phyloP scores from a whole-genome alignment of 30 jellyfish, hydroid and myxozoan species.

The Nemopilema nomurai region DNA sequence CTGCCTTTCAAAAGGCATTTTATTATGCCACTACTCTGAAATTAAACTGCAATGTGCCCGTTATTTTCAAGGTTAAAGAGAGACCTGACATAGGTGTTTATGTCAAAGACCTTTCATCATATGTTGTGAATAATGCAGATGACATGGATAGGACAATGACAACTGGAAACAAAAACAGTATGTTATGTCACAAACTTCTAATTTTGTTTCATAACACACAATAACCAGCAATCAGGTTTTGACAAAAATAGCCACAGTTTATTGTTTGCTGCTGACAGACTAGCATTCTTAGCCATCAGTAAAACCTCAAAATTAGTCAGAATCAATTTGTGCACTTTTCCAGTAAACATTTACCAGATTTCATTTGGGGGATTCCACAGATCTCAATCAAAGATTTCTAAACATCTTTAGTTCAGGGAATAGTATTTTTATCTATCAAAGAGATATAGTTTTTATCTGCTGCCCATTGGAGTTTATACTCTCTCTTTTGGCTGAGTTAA shows the following conservation, averaged over 20 bases:
- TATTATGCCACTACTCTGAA: not conserved
- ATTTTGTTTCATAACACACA: not conserved
- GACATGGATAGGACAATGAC: constrained; percentile 99
- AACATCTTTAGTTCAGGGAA: too few species aligned
- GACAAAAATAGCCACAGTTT: not conserved
- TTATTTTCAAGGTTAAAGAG: constrained; percentile 78
- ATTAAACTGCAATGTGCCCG: not conserved
- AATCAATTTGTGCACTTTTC: too few species aligned
- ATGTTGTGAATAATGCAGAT: constrained; percentile 96
- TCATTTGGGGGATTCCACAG: too few species aligned
- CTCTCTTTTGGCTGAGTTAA: too few species aligned
- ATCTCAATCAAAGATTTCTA: too few species aligned
- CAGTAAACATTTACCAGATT: too few species aligned
- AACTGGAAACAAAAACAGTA: constrained; percentile 92
- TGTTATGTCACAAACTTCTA: constrained; percentile 1
- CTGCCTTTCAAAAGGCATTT: too few species aligned
- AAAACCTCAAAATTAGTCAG: too few species aligned
- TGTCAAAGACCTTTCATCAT: constrained; percentile 93
- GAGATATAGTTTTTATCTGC: too few species aligned
- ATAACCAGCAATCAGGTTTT: not conserved
- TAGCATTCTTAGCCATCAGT: too few species aligned
- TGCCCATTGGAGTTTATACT: too few species aligned
- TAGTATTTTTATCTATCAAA: too few species aligned
- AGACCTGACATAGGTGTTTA: constrained; percentile 98
- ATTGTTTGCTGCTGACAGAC: not conserved